Evolutionary conservation across 2,113 vertebrate genomes (phyloP), one percentile per base, ranked within the genome.

Genomic region (Thalassarche chlororhynchos): DNA sequence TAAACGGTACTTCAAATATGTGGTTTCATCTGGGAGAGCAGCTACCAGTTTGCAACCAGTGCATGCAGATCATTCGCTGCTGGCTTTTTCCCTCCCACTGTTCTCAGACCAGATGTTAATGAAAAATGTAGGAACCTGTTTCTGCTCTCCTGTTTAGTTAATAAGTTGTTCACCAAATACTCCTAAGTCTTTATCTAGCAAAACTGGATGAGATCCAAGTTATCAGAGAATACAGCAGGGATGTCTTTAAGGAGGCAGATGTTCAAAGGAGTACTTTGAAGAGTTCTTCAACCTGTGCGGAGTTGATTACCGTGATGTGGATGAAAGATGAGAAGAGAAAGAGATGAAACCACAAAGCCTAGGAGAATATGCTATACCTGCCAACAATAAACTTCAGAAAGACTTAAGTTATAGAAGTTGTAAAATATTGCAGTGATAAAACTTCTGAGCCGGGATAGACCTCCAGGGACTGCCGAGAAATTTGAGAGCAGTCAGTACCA

Each of bases 191-290:
- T 91, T 91, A 91, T 95, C 72, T 60, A 94, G 89, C 44, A 93
- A 94, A 94, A 84, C 69, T 95, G 95, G 91, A 96, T 82, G 70
- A 82, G 58, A 91, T 92, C 93, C 97, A 97, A 96, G 40, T 95
- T 95, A 93, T 89, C 89, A 89, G 86, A 89, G 71, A 95, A 96
- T 89, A 92, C 93, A 96, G 83, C 69, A 79, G 90, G 89, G 89
- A 87, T 91, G 65, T 89, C 65, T 97, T 97, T 95, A 95, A 96
- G 92, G 61, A 96, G 84, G 77, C 87, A 97, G 95, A 93, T 95
- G 94, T 97, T 97, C 93, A 96, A 94, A 97, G 40, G 23, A 95
- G 66, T 69, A 51, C 94, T 96, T 97, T 94, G 93, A 96, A 95
- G 84, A 85, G 62, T 85, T 96, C 88, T 93, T 92, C 26, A 54